These are phyloP conservation scores for Heterodera filipjevi DNA, from an alignment of 2,888 invertebrate species.

Conservation along the genomic window DNA sequence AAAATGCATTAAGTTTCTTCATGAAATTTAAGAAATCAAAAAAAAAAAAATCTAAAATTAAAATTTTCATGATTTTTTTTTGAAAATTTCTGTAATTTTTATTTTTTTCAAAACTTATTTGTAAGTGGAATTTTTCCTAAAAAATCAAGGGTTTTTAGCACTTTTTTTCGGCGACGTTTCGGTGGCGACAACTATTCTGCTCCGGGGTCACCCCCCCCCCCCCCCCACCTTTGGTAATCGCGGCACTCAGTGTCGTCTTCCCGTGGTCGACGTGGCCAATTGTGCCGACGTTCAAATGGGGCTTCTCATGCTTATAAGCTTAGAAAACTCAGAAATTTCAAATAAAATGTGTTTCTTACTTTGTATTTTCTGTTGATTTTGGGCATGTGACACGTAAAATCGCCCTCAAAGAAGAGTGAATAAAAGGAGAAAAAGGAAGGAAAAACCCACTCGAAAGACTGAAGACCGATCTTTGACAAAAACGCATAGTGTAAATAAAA, in stretches of 20 bases:
- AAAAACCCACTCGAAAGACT: conserved; percentile 3
- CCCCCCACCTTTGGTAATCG: conserved; percentile 70
- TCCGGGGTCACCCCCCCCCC: too few relatives aligned
- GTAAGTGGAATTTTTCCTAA: too few relatives aligned
- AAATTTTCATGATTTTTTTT: background rate
- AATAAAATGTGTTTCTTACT: background rate
- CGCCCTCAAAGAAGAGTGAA: background rate
- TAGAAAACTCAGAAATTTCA: background rate
- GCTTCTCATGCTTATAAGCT: conserved; percentile 38
- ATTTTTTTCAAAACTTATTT: too few relatives aligned
- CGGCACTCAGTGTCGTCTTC: conserved; percentile 72
- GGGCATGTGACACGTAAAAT: conserved; percentile 12
- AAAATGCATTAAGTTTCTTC: too few relatives aligned
- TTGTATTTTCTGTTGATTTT: background rate
- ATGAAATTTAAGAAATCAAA: too few relatives aligned
- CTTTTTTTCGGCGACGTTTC: too few relatives aligned
- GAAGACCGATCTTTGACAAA: conserved; percentile 4
- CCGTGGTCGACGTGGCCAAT: conserved; percentile 73
- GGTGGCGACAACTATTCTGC: too few relatives aligned
- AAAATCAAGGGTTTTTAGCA: too few relatives aligned
- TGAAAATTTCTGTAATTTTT: too few relatives aligned
- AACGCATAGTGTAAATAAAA: background rate
- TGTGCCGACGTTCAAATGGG: conserved; percentile 70
- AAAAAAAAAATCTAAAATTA: too few relatives aligned
- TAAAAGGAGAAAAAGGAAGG: background rate